Conservation (phyloP, 2,113 vertebrate genomes). For the Cercocebus atys region DNA sequence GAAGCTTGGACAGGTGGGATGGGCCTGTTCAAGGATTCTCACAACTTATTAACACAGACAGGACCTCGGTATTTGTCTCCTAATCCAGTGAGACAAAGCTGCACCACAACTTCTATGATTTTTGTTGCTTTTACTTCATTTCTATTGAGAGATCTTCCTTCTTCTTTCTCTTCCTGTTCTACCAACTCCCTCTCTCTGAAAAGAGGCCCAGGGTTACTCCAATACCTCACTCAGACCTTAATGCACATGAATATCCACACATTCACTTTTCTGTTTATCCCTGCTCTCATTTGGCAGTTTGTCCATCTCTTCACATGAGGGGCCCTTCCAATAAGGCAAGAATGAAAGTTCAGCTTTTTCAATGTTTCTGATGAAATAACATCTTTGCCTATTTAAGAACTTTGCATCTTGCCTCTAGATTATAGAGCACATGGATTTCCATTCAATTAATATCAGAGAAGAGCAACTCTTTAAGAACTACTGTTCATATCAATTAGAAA, state of each 20-base stretch:
- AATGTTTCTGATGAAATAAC: not conserved
- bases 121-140: not conserved
- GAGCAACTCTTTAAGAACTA: not conserved
- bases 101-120: not conserved
- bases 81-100: not conserved
- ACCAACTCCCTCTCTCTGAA: not conserved
- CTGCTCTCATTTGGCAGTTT: not conserved
- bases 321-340: not conserved
- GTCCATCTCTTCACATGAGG: not conserved
- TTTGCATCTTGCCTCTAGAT: not conserved
- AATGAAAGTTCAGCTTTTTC: not conserved
- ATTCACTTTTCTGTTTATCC: not conserved
- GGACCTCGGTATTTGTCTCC: not conserved
- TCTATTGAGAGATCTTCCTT: not conserved
- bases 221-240: not conserved
- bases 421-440: not conserved
- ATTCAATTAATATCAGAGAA: not conserved
- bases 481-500: not conserved
- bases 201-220: not conserved
- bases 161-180: not conserved
- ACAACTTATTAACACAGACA: not conserved
- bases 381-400: not conserved
- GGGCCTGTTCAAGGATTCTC: not conserved
- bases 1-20: not conserved
- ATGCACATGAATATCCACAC: not conserved